Evolutionary conservation across 2,113 vertebrate species (phyloP).

Genomic region (Capra hircus): DNA sequence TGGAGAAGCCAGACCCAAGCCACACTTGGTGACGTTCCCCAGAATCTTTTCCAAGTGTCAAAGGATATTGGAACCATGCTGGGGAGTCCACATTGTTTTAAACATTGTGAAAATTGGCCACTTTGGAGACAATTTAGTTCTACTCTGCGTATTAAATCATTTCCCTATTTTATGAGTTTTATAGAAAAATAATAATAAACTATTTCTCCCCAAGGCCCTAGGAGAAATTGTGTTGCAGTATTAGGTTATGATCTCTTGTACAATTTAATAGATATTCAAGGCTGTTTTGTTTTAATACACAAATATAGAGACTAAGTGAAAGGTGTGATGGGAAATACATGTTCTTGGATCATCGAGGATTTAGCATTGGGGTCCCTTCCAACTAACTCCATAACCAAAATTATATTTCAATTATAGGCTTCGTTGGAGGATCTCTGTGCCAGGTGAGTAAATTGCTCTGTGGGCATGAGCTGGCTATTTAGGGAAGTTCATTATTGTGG

Average conservation of each 20-base stretch:
- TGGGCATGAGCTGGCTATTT: neutral
- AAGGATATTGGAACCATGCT: constrained; percentile 52
- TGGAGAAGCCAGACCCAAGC: neutral
- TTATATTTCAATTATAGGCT: neutral
- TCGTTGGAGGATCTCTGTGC: neutral
- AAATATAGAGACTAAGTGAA: neutral
- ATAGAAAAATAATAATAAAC: constrained; percentile 66
- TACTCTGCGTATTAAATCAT: constrained; percentile 50
- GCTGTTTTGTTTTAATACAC: constrained; percentile 36
- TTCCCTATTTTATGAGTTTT: constrained; percentile 51
- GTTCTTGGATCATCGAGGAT: neutral
- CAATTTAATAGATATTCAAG: constrained; percentile 27
- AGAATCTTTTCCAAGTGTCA: constrained; percentile 36
- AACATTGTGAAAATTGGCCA: constrained; percentile 42
- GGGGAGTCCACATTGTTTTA: neutral
- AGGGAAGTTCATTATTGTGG: neutral
- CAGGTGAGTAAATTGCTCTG: neutral
- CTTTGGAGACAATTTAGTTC: constrained; percentile 56
- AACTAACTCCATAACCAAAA: neutral
- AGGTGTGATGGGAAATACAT: constrained; percentile 4
- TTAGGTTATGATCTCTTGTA: constrained; percentile 34
- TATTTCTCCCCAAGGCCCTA: constrained; percentile 46
- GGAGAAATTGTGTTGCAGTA: constrained; percentile 28
- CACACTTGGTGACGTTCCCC: constrained; percentile 17
- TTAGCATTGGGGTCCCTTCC: neutral